Conservation (phyloP, 2,113 vertebrate genomes). For the Chionis minor region DNA sequence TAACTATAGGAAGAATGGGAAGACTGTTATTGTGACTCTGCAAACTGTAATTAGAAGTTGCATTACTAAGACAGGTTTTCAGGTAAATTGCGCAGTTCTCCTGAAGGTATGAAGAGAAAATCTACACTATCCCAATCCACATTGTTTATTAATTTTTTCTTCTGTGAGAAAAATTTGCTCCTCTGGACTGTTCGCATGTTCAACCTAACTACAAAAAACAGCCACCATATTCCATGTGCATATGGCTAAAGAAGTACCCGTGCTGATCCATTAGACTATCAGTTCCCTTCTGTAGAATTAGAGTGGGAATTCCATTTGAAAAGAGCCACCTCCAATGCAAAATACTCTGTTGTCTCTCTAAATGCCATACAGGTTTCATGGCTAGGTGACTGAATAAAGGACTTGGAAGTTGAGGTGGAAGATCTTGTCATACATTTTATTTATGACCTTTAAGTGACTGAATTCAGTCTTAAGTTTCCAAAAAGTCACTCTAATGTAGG, state of each 20-base stretch:
- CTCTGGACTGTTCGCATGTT: background rate
- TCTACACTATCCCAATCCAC: background rate
- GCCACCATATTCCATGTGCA: background rate
- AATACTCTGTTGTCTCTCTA: background rate
- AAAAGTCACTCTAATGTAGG: rapidly evolving
- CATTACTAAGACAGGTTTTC: background rate
- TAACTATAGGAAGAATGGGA: background rate
- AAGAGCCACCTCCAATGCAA: background rate
- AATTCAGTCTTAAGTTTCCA: background rate
- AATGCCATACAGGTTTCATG: background rate
- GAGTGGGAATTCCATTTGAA: background rate
- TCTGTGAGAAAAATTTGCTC: background rate
- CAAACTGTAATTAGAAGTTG: background rate
- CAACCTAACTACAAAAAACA: background rate
- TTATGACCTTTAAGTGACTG: background rate
- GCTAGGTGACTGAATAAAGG: background rate
- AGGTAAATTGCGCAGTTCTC: background rate
- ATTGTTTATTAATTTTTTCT: background rate
- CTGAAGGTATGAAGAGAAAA: background rate
- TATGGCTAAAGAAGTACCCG: background rate
- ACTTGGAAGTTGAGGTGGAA: background rate
- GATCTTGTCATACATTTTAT: background rate
- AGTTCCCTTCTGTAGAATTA: background rate
- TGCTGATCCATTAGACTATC: background rate
- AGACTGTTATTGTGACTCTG: background rate